Conservation (phyloP, 2,888 invertebrate genomes). For the Heliconius sara region DNA sequence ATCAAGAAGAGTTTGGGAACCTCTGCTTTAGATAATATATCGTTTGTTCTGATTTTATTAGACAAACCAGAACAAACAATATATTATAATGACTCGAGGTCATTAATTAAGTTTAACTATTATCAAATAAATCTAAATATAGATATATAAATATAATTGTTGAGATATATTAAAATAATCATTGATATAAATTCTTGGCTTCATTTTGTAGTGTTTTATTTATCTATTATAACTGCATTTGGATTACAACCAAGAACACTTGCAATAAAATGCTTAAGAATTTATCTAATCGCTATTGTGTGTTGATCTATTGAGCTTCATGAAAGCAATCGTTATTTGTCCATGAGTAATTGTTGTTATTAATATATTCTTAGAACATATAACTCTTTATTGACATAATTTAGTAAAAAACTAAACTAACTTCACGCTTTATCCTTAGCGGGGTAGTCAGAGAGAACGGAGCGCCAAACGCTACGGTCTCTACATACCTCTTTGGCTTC, state of each 20-base stretch:
- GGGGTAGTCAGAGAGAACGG: too few species aligned
- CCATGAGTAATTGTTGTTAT: not conserved
- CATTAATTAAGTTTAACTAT: not conserved
- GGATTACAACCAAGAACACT: conserved; percentile 37
- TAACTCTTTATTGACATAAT: not conserved
- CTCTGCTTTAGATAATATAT: too few species aligned
- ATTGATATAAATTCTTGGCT: conserved; percentile 32
- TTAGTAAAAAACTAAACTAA: too few species aligned
- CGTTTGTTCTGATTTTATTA: not conserved
- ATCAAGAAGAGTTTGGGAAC: too few species aligned
- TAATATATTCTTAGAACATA: not conserved
- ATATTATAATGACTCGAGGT: not conserved
- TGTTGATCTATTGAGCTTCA: conserved; percentile 1
- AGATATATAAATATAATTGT: not conserved
- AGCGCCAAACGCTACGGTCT: too few species aligned
- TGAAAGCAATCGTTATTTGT: conserved; percentile 6
- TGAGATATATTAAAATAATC: conserved; percentile 6
- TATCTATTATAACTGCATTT: conserved; percentile 35
- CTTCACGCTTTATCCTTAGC: too few species aligned
- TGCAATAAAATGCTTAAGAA: conserved; percentile 23
- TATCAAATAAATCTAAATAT: not conserved
- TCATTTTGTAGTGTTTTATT: conserved; percentile 21
- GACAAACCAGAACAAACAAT: not conserved
- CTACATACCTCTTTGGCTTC: too few species aligned
- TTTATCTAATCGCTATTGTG: conserved; percentile 21